A percentile compares a stretch with the other conserved stretches of the same genome.
Evolutionary conservation across 2,797 vertebrate species (phyloP).

Genomic region (Galaxias olidus): DNA sequence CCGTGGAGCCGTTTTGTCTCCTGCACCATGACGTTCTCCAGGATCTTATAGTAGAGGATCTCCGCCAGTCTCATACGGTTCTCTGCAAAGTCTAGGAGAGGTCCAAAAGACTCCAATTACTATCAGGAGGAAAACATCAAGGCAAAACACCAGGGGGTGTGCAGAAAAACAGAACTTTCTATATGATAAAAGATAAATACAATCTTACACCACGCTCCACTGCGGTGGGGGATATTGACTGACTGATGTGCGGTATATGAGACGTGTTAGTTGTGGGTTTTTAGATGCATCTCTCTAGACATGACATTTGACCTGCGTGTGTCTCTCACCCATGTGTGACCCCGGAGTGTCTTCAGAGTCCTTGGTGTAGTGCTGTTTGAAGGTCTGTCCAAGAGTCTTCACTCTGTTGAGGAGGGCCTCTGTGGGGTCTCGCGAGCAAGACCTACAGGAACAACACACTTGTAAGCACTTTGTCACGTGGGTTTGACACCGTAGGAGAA

Average conservation of each 20-base stretch:
- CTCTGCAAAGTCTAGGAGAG: slow-evolving; percentile 89
- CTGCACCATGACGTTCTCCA: slow-evolving; percentile 91
- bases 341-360: slow-evolving; percentile 85
- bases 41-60: slow-evolving; percentile 94
- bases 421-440: slow-evolving; percentile 85
- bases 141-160: no score
- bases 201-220: no score
- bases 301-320: no score
- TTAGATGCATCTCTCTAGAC: no score
- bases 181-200: no score
- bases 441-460: slow-evolving; percentile 69
- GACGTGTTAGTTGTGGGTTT: no score
- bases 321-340: slow-evolving; percentile 80
- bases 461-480: not conserved
- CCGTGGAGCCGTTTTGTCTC: slow-evolving; percentile 89
- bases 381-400: slow-evolving; percentile 84
- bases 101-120: not conserved
- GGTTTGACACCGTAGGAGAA: no score
- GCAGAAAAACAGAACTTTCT: no score
- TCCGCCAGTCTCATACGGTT: slow-evolving; percentile 93
- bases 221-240: no score
- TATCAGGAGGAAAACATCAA: no score
- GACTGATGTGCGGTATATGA: no score
- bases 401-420: slow-evolving; percentile 79
- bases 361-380: slow-evolving; percentile 89